These are phyloP conservation scores for Hippocampus guttulatus DNA, from an alignment of 2,113 vertebrate genomes.

Conservation along the genomic window DNA sequence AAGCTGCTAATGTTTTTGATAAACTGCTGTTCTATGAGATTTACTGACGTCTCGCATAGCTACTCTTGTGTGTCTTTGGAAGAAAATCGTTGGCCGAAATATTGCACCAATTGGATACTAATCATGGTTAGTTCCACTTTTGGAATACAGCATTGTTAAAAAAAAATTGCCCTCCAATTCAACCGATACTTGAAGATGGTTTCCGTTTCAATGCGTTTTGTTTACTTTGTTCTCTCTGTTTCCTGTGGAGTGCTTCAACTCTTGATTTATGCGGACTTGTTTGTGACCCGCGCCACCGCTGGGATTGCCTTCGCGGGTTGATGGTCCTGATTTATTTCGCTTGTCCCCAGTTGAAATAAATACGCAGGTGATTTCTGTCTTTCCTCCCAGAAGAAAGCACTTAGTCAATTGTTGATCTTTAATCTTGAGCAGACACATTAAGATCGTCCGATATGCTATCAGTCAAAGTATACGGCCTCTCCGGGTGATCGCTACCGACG, in stretches of 20 bases:
- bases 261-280: constrained; percentile 2
- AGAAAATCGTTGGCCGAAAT: too few species aligned
- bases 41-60: too few species aligned
- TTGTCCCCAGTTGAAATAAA: not conserved
- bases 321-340: constrained; percentile 4
- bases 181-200: not conserved
- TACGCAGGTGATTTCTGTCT: constrained; percentile 1
- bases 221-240: not conserved
- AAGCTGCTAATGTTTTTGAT: too few species aligned
- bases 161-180: not conserved
- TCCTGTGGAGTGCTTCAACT: not conserved
- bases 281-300: not conserved
- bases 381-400: not conserved
- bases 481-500: not conserved
- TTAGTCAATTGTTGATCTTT: constrained; percentile 8
- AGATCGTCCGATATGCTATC: not conserved
- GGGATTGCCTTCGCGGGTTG: not conserved
- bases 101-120: too few species aligned
- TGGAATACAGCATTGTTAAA: not conserved
- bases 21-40: too few species aligned
- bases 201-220: not conserved
- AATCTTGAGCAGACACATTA: not conserved
- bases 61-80: too few species aligned
- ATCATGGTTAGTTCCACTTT: not conserved
- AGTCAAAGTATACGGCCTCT: not conserved